Evolutionary conservation across 2,113 vertebrate genomes (phyloP).

Genomic region (Ptilorrhoa leucosticta): DNA sequence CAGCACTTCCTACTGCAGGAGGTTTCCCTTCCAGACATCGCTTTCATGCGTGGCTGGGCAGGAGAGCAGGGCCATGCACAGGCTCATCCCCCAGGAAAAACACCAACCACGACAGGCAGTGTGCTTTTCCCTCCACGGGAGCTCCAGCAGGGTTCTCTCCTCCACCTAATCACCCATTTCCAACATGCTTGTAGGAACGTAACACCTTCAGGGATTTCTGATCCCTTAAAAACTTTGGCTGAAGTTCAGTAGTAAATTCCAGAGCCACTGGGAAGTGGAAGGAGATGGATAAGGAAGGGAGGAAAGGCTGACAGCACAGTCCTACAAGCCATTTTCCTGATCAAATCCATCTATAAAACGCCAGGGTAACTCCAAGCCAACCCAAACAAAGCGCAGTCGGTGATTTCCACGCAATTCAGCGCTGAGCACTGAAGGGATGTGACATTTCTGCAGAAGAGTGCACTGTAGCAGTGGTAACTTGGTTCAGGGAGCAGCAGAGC

Average conservation of each 20-base stretch:
- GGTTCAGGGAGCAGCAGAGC: not conserved
- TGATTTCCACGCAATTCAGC: accelerated
- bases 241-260: not conserved
- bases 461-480: not conserved
- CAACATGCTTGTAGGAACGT: accelerated
- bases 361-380: not conserved
- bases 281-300: not conserved
- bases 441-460: not conserved
- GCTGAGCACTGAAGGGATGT: not conserved
- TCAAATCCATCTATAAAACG: not conserved
- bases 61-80: accelerated
- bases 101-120: accelerated
- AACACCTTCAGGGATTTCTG: not conserved
- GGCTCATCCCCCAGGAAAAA: not conserved
- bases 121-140: accelerated
- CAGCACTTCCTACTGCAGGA: not conserved
- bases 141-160: not conserved
- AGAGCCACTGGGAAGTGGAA: not conserved
- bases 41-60: not conserved
- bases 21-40: not conserved
- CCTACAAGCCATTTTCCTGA: not conserved
- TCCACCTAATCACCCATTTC: not conserved
- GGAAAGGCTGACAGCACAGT: not conserved
- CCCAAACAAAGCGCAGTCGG: accelerated
- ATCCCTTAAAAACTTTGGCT: not conserved